phyloP scores from a whole-genome alignment of 2,888 invertebrate genomes.

The Campaea margaritaria region DNA sequence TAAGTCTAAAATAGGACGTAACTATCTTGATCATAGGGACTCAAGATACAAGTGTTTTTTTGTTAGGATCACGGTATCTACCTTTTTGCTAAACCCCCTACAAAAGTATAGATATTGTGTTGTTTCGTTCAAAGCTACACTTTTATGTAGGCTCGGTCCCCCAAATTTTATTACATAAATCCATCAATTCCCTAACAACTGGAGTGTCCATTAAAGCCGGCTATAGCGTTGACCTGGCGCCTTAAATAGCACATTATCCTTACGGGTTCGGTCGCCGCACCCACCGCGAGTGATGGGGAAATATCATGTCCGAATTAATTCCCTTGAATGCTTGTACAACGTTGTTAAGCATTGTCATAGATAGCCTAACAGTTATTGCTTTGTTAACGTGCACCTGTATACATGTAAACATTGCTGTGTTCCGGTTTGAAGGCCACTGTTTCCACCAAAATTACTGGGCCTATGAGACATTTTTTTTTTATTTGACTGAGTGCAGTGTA shows the following conservation, averaged over 20 bases:
- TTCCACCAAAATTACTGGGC: too few species aligned
- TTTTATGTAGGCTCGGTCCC: slow-evolving; percentile 2
- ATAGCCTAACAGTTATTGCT: too few species aligned
- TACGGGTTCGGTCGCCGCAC: slow-evolving; percentile 67
- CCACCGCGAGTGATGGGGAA: slow-evolving; percentile 66
- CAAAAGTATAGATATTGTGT: not conserved
- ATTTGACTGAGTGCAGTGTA: too few species aligned
- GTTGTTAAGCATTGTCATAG: slow-evolving; percentile 52
- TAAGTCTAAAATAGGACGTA: too few species aligned
- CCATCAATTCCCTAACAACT: slow-evolving; percentile 33
- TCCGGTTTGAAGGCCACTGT: too few species aligned
- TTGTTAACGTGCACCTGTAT: slow-evolving; percentile 41
- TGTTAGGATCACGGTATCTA: too few species aligned
- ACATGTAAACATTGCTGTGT: too few species aligned
- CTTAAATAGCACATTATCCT: slow-evolving; percentile 55
- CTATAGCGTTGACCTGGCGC: slow-evolving; percentile 57
- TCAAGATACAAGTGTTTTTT: too few species aligned
- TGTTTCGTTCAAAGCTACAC: not conserved
- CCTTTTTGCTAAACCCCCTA: not conserved
- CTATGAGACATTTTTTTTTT: too few species aligned
- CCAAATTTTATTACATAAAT: slow-evolving; percentile 28
- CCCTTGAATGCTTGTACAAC: slow-evolving; percentile 48
- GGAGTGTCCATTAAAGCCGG: slow-evolving; percentile 31
- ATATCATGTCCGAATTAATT: slow-evolving; percentile 62
- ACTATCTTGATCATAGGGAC: too few species aligned